Percentiles rank a stretch among this genome's conserved stretches.
These are phyloP conservation scores for Protobothrops mucrosquamatus DNA, from an alignment of 2,113 vertebrate genomes.

Conservation along the genomic window DNA sequence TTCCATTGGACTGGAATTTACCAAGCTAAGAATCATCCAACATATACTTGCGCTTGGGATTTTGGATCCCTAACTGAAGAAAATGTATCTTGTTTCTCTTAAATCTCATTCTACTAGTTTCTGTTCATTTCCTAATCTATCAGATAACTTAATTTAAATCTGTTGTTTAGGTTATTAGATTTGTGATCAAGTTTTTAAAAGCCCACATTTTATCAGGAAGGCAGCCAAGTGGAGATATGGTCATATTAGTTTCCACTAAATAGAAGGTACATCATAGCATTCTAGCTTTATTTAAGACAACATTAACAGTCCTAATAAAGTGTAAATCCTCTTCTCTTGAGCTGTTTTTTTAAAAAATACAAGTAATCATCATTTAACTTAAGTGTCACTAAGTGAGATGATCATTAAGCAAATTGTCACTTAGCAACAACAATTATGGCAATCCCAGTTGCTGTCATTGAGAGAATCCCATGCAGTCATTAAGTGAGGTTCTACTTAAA, in stretches of 20 bases:
- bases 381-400: background rate
- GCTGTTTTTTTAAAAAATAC: background rate
- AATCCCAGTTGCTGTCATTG: background rate
- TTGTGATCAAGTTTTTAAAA: background rate
- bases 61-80: background rate
- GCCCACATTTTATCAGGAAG: background rate
- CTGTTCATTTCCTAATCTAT: background rate
- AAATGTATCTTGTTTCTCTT: background rate
- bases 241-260: background rate
- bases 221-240: background rate
- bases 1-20: background rate
- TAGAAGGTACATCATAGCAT: background rate
- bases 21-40: background rate
- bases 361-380: background rate
- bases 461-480: background rate
- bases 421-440: background rate
- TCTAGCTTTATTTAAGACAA: background rate
- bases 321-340: background rate
- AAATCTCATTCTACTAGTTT: background rate
- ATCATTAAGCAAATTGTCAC: background rate
- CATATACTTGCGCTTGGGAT: background rate
- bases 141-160: background rate
- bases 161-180: background rate
- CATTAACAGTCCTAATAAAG: background rate
- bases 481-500: background rate